Evolutionary conservation across 2,797 vertebrate species (phyloP).

Genomic region (Danionella dracula): DNA sequence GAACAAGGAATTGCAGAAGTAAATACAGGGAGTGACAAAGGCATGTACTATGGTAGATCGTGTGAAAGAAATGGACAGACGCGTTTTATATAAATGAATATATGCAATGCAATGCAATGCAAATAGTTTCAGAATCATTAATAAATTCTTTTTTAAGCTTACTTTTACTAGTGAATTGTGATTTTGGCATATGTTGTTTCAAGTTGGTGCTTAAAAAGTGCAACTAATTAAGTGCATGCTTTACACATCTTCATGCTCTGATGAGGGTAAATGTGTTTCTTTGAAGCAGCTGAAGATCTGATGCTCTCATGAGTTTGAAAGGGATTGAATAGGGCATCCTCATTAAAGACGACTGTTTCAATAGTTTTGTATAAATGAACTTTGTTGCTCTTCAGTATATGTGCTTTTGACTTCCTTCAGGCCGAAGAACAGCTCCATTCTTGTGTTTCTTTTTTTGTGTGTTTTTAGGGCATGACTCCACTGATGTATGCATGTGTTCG

Average conservation of each 20-base stretch:
- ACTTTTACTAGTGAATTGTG: background rate
- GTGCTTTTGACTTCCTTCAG: no score
- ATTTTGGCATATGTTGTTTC: background rate
- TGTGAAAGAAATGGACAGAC: no score
- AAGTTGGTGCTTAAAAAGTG: background rate
- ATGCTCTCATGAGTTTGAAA: background rate
- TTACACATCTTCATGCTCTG: background rate
- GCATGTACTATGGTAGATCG: no score
- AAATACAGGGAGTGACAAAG: no score
- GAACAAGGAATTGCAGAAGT: no score
- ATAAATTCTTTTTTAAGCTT: no score
- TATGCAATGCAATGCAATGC: no score
- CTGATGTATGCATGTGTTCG: constrained; percentile 59
- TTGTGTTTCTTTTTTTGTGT: constrained; percentile 5
- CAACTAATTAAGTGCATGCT: background rate
- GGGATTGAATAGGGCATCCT: background rate
- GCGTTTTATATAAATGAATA: no score
- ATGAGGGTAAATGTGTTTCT: background rate
- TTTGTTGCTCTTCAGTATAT: no score
- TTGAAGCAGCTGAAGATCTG: background rate
- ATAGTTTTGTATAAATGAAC: background rate
- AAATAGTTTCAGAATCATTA: no score
- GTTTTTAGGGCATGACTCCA: constrained; percentile 56
- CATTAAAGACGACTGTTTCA: background rate
- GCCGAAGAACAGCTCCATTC: no score